phyloP scores from a whole-genome alignment of 2,113 vertebrate species.

The Bos indicus region DNA sequence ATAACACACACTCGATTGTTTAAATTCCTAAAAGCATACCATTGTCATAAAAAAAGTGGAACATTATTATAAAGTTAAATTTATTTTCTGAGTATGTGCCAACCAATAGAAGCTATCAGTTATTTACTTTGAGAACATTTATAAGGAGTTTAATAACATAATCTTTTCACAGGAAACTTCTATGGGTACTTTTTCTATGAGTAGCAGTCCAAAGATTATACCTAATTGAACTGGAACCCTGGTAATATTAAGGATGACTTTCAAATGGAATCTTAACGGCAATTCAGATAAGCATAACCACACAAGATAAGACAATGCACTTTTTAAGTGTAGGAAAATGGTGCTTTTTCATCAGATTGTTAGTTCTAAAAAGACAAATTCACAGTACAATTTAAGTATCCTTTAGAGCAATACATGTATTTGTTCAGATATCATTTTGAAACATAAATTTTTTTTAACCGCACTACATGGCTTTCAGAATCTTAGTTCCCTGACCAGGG shows the following conservation, averaged over 20 bases:
- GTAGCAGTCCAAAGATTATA: background rate
- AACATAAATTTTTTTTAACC: background rate
- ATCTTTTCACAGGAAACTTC: background rate
- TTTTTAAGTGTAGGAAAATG: conserved; percentile 12
- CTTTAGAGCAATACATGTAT: background rate
- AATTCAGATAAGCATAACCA: background rate
- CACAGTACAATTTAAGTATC: background rate
- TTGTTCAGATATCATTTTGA: background rate
- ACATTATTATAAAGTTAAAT: background rate
- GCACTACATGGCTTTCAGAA: background rate
- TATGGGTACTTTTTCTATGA: background rate
- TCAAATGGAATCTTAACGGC: background rate
- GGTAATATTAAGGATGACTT: conserved; percentile 2
- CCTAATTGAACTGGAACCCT: background rate
- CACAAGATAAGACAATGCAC: background rate
- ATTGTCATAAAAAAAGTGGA: background rate
- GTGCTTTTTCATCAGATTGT: background rate
- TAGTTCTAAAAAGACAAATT: background rate
- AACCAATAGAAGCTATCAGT: background rate
- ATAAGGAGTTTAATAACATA: background rate
- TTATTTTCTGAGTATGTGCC: background rate
- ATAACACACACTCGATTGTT: background rate
- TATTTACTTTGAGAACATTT: background rate
- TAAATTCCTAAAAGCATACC: background rate
- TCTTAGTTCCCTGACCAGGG: background rate